A percentile compares a stretch with the other conserved stretches of the same genome.
Evolutionary conservation across 2,888 invertebrate genomes (phyloP).

Genomic region (Oligia latruncula): DNA sequence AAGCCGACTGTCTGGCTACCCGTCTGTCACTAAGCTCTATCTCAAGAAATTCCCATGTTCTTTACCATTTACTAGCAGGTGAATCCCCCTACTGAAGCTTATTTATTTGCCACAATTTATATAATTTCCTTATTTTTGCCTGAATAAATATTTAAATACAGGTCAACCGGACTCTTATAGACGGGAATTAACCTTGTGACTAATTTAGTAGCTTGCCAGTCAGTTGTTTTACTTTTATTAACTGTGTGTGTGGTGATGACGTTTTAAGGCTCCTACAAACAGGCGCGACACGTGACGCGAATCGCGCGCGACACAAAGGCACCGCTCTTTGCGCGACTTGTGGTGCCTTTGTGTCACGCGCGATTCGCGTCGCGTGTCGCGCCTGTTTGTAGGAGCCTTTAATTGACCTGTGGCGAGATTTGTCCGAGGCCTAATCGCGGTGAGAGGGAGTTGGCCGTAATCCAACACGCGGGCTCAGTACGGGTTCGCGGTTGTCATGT

Average conservation of each 20-base stretch:
- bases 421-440: neutral
- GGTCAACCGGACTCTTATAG: neutral
- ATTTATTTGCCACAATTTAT: neutral
- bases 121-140: neutral
- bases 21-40: neutral
- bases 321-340: no score
- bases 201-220: neutral
- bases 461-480: neutral
- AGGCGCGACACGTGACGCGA: no score
- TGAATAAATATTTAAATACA: neutral
- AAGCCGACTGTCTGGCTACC: neutral
- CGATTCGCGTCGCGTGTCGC: no score
- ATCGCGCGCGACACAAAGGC: no score
- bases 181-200: constrained; percentile 33
- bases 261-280: neutral
- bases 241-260: neutral
- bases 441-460: neutral
- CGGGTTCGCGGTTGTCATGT: neutral
- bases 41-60: constrained; percentile 7
- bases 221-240: neutral
- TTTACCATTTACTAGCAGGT: neutral
- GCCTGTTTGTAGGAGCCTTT: no score
- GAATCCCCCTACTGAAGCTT: constrained; percentile 7
- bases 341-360: no score
- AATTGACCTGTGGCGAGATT: constrained; percentile 9